These are phyloP conservation scores for Hylaeus volcanicus DNA, from an alignment of 1,140 invertebrate genomes.

Conservation along the genomic window DNA sequence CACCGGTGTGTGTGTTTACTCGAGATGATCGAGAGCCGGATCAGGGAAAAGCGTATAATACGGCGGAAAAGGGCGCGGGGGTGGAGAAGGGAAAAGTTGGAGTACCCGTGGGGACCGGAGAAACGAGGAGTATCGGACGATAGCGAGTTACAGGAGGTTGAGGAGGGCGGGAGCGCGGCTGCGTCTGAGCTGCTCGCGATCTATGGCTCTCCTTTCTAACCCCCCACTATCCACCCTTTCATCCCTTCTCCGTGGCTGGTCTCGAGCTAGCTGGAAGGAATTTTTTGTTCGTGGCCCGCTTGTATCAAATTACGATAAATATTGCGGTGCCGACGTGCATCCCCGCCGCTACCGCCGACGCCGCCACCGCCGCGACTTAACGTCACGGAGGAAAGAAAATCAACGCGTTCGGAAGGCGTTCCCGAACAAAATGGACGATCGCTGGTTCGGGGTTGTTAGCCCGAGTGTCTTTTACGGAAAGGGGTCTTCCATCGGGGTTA, in stretches of 20 bases:
- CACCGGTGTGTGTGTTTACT: slow-evolving; percentile 57
- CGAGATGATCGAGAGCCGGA: slow-evolving; percentile 54
- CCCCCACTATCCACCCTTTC: slow-evolving; percentile 44
- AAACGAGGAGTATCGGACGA: slow-evolving; percentile 69
- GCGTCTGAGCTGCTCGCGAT: slow-evolving; percentile 72
- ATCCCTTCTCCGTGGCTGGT: slow-evolving; percentile 30
- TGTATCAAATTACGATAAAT: slow-evolving; percentile 80
- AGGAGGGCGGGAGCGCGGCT: slow-evolving; percentile 67
- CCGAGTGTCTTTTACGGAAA: slow-evolving; percentile 14
- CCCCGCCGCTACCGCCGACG: slow-evolving; percentile 48
- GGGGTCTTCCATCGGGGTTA: neutral
- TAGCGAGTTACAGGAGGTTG: slow-evolving; percentile 62
- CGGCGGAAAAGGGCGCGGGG: slow-evolving; percentile 36
- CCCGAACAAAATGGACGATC: slow-evolving; percentile 40
- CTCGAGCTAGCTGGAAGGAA: slow-evolving; percentile 60
- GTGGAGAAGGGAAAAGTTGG: slow-evolving; percentile 51
- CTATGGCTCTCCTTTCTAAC: slow-evolving; percentile 66
- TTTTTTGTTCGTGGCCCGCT: slow-evolving; percentile 73
- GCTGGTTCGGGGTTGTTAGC: slow-evolving; percentile 1
- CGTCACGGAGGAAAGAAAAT: slow-evolving; percentile 53
- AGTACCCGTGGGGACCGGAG: slow-evolving; percentile 44
- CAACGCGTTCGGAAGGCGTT: slow-evolving; percentile 50
- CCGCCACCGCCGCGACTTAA: slow-evolving; percentile 55
- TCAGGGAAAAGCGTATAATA: slow-evolving; percentile 49
- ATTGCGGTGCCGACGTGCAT: slow-evolving; percentile 70